Conservation (phyloP, 2,113 vertebrate genomes). For the Sinocyclocheilus rhinocerous region DNA sequence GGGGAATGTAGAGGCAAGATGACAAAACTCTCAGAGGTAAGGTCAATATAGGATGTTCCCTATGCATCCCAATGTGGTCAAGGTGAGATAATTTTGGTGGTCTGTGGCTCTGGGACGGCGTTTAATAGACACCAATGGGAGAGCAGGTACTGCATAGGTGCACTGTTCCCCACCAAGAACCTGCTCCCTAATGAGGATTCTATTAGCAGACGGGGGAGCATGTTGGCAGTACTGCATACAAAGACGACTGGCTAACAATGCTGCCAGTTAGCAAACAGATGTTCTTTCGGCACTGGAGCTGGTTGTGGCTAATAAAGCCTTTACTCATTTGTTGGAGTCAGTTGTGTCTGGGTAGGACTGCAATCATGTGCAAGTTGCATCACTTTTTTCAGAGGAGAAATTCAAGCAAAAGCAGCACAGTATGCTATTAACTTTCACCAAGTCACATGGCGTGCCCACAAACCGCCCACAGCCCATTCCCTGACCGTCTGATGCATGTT, state of each 20-base stretch:
- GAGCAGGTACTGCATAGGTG: constrained; percentile 55
- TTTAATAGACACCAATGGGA: constrained; percentile 73
- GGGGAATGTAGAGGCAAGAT: constrained; percentile 14
- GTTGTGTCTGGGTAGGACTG: constrained; percentile 36
- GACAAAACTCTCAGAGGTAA: constrained; percentile 52
- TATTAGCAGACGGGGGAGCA: constrained; percentile 76
- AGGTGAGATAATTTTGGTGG: constrained; percentile 50
- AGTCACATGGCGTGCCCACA: background rate
- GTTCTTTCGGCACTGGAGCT: constrained; percentile 74
- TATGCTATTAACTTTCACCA: background rate
- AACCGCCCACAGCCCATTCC: background rate
- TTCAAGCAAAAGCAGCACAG: background rate
- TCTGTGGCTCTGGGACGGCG: background rate
- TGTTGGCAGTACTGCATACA: constrained; percentile 75
- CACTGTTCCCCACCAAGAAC: constrained; percentile 67
- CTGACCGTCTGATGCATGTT: background rate
- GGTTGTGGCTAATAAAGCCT: constrained; percentile 78
- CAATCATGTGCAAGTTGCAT: constrained; percentile 40
- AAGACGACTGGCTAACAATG: constrained; percentile 79
- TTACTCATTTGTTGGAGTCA: constrained; percentile 70
- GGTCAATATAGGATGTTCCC: constrained; percentile 39
- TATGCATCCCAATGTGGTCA: constrained; percentile 51
- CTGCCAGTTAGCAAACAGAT: constrained; percentile 81
- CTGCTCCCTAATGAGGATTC: constrained; percentile 76
- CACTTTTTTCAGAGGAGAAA: background rate